These are phyloP conservation scores for Conops quadrifasciatus DNA, from an alignment of 2,888 invertebrate genomes.

Conservation along the genomic window DNA sequence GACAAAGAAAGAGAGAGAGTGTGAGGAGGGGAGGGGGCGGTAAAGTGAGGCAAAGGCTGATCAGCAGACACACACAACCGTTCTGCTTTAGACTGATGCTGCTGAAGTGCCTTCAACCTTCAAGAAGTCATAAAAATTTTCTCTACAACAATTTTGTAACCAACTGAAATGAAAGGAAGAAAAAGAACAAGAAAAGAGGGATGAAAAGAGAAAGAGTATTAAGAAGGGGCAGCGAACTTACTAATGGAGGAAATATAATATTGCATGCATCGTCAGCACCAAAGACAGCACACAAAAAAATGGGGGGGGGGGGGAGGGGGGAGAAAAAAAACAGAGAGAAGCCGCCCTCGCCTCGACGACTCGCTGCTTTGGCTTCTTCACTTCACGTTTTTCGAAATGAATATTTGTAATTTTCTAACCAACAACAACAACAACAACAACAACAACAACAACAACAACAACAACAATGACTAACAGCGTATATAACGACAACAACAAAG, in stretches of 20 bases:
- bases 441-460: not conserved
- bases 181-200: not conserved
- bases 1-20: not conserved
- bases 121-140: conserved; percentile 49
- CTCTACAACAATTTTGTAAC: conserved; percentile 34
- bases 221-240: not conserved
- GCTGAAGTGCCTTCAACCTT: conserved; percentile 41
- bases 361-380: not conserved
- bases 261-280: not conserved
- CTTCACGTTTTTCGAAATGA: not conserved
- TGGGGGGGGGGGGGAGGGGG: too few relatives aligned
- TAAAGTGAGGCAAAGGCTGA: too few relatives aligned
- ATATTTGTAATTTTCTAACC: conserved; percentile 22
- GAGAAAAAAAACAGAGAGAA: too few relatives aligned
- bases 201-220: conserved; percentile 2
- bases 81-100: not conserved
- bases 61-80: not conserved
- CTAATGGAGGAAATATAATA: conserved; percentile 3
- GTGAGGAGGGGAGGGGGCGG: too few relatives aligned
- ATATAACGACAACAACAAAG: not conserved
- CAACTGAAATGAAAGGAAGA: not conserved
- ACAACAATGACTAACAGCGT: not conserved
- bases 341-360: not conserved
- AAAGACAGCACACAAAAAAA: not conserved
- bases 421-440: not conserved